Conservation (phyloP, 1,140 invertebrate genomes). For the Caenorhabditis inopinata region DNA sequence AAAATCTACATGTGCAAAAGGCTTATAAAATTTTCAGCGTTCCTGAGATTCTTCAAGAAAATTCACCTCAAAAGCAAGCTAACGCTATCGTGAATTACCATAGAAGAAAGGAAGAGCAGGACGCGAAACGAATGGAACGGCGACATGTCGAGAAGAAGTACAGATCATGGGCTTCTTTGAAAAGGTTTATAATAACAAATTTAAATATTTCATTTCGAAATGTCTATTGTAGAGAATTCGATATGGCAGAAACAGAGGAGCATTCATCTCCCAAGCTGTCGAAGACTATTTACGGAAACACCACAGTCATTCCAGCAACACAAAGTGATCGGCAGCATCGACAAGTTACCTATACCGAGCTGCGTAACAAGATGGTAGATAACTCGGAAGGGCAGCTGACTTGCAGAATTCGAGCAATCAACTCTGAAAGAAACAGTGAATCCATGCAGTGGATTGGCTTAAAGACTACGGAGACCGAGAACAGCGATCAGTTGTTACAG, state of each 20-base stretch:
- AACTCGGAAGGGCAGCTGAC: background rate
- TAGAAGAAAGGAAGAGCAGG: background rate
- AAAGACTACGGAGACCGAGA: background rate
- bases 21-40: background rate
- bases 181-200: background rate
- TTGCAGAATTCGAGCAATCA: background rate
- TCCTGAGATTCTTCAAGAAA: background rate
- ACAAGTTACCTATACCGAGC: background rate
- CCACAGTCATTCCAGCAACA: background rate
- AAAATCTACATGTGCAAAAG: background rate
- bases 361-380: background rate
- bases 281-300: background rate
- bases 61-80: conserved; percentile 1
- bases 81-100: background rate
- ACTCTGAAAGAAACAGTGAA: background rate
- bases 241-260: background rate
- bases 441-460: background rate
- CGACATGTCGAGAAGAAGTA: background rate
- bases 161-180: conserved; percentile 1
- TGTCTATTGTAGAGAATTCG: background rate
- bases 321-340: background rate
- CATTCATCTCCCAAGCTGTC: background rate
- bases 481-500: background rate
- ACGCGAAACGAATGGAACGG: background rate
- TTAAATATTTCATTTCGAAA: background rate